Percentiles rank a stretch among this genome's conserved stretches.
Conservation (phyloP, 2,888 invertebrate species). For the Parelbella ahira region DNA sequence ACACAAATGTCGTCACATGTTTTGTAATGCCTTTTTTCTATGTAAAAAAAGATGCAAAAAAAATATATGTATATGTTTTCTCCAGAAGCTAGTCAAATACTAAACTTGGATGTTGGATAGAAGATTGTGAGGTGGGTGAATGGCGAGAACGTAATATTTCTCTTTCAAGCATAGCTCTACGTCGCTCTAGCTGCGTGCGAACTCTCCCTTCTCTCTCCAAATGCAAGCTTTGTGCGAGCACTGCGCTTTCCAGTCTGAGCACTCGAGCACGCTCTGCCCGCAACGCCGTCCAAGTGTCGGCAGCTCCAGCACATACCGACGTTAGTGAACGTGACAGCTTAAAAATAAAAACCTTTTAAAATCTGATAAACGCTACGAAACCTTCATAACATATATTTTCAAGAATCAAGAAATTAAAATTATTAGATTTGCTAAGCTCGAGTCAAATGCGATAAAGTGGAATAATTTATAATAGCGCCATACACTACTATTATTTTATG, state of each 20-base stretch:
- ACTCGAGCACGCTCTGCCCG: conserved; percentile 63
- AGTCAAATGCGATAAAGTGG: no score
- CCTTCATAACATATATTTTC: no score
- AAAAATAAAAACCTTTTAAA: conserved; percentile 1
- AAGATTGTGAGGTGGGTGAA: conserved; percentile 30
- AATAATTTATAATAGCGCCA: no score
- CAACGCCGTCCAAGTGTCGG: conserved; percentile 64
- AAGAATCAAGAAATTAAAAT: no score
- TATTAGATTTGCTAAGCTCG: no score
- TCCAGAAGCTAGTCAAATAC: conserved; percentile 8
- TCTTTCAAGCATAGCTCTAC: conserved; percentile 56
- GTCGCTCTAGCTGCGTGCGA: conserved; percentile 63
- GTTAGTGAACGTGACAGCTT: conserved; percentile 59
- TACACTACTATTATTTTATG: background rate
- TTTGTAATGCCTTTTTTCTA: no score
- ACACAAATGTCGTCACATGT: no score
- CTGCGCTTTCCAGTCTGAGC: conserved; percentile 59
- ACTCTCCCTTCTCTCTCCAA: conserved; percentile 60
- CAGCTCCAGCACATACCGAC: conserved; percentile 52
- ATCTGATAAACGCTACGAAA: no score
- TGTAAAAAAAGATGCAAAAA: background rate
- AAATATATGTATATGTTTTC: no score
- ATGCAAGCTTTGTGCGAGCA: conserved; percentile 60
- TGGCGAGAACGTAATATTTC: conserved; percentile 48
- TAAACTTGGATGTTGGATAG: conserved; percentile 43